Conservation (phyloP, 1,140 invertebrate species). For the Pseudomyrmex flavicornis region DNA sequence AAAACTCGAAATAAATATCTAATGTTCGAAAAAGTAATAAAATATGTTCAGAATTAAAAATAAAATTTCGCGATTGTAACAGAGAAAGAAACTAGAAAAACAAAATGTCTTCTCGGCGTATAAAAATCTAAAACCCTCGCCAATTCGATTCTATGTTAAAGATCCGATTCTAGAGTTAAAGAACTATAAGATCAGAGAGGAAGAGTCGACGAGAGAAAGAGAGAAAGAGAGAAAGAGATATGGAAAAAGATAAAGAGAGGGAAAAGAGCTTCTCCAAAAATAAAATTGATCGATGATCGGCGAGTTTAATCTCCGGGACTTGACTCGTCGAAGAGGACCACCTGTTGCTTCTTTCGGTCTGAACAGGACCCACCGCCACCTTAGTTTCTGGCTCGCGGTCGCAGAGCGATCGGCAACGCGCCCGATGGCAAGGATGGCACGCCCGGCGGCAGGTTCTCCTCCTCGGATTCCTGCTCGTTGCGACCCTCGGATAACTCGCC, state of each 20-base stretch:
- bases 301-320: slow-evolving; percentile 13
- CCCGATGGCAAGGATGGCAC: slow-evolving; percentile 81
- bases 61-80: neutral
- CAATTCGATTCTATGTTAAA: neutral
- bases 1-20: no score
- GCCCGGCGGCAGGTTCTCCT: slow-evolving; percentile 83
- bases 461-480: slow-evolving; percentile 83
- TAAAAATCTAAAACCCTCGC: slow-evolving; percentile 11
- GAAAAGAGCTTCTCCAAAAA: neutral
- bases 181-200: slow-evolving; percentile 9
- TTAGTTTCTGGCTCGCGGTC: slow-evolving; percentile 80
- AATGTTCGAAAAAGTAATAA: no score
- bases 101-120: no score
- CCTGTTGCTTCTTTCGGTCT: slow-evolving; percentile 24
- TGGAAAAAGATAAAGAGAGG: neutral
- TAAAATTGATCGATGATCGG: slow-evolving; percentile 8
- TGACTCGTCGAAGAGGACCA: slow-evolving; percentile 22
- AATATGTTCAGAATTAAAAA: slow-evolving; percentile 11
- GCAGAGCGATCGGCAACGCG: slow-evolving; percentile 78
- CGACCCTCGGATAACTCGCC: slow-evolving; percentile 79
- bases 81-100: no score
- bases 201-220: slow-evolving; percentile 14
- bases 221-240: neutral
- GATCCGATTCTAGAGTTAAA: neutral
- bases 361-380: neutral